Evolutionary conservation across 1,140 invertebrate species (phyloP), one percentile per base, ranked within the genome.

Genomic region (Dryas iulia): DNA sequence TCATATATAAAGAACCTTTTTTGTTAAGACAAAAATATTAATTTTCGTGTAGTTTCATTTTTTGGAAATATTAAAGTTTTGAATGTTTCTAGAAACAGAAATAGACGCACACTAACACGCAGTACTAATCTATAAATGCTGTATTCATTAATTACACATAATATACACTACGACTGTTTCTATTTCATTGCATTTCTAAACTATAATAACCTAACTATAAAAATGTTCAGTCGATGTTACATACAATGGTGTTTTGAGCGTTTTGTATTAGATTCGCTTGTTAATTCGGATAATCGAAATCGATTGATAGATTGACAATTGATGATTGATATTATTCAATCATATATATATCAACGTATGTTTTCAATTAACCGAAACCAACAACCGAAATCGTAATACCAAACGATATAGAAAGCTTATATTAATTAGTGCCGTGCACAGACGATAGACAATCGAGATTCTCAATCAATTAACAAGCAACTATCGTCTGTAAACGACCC

Each of bases 201-300:
- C 81, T 86, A 47, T 47, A 47, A 10, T 10, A 88, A 81, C 74
- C 79, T 87, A 85, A 54, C 82, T 89, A 91, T 88, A 91, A 83
- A 89, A 88, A 88, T 89, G 86, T 90, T 90, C 89, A 91, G 89
- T 91, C 89, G 76, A 90, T 88, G 87, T 91, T 89, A 89, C 84
- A 90, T 91, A 90, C 85, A 90, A 88, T 87, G 86, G 86, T 88
- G 81, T 88, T 87, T 79, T 86, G 77, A 79, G 79, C 85, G 14
- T 47, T 47, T 21, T 18, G 14, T 47, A 8, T 21, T 47, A 47
- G 21, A 47, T 47, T 14, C 21, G 14, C 7, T 47, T 47, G 39
- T 28, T 6, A 28, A 28, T 28, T 28, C 6, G 26, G 26, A 28
- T 28, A 3, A 3, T 28, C 6, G 6, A 28, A 28, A 28, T 28